A percentile compares a stretch with the other conserved stretches of the same genome.
Conservation (phyloP, 2,797 vertebrate genomes). For the Eulemur coronatus region DNA sequence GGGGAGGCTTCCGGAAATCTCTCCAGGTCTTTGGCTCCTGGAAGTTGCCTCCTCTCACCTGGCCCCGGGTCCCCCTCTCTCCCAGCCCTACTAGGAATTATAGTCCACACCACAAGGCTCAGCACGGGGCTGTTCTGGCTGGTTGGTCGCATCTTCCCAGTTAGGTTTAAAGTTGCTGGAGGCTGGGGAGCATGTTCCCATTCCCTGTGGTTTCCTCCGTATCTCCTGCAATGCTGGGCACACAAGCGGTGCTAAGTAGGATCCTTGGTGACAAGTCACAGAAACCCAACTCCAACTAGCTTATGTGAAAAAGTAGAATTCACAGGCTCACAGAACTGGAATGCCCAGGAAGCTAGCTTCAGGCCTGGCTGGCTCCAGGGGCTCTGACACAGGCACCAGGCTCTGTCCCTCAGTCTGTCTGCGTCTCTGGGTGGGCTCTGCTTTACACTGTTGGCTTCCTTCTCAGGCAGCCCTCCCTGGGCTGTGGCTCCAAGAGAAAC, state of each 20-base stretch:
- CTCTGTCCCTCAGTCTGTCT: fast-evolving
- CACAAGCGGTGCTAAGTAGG: background rate
- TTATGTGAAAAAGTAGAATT: background rate
- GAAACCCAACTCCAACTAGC: background rate
- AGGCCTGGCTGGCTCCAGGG: background rate
- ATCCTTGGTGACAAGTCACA: background rate
- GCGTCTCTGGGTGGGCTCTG: background rate
- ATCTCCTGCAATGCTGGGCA: background rate
- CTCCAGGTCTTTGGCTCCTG: background rate
- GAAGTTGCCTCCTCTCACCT: fast-evolving
- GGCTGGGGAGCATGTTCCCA: fast-evolving
- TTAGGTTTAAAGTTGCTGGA: background rate
- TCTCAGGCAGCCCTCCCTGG: background rate
- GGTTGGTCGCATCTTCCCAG: background rate
- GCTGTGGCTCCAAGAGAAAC: fast-evolving
- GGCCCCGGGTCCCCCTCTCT: background rate
- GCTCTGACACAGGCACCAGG: background rate
- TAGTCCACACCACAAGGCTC: fast-evolving
- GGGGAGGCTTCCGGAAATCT: fast-evolving
- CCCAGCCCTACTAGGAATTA: fast-evolving
- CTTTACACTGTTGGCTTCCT: background rate
- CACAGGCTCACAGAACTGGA: background rate
- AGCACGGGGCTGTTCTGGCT: no score
- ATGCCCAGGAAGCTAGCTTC: background rate
- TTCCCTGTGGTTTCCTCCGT: fast-evolving